phyloP scores from a whole-genome alignment of 2,113 vertebrate species.

The Malurus alboscapulatus region DNA sequence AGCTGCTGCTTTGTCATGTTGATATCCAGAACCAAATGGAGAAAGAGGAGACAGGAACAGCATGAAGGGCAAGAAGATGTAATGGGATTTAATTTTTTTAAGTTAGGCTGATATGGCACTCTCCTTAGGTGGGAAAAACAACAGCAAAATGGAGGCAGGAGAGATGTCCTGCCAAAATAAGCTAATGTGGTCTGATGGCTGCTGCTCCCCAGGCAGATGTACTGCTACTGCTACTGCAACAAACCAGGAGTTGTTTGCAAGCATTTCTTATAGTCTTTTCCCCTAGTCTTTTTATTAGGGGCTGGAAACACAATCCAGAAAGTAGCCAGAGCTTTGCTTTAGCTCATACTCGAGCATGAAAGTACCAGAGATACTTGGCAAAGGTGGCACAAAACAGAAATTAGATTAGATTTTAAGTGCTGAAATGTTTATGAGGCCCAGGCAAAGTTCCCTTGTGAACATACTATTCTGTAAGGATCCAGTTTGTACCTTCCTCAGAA shows the following conservation, averaged over 20 bases:
- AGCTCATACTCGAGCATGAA: neutral
- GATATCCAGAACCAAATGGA: slow-evolving; percentile 42
- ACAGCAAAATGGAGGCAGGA: neutral
- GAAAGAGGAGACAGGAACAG: neutral
- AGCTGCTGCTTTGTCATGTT: slow-evolving; percentile 18
- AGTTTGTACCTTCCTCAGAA: neutral
- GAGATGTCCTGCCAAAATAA: neutral
- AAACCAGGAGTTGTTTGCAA: neutral
- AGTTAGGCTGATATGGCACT: neutral
- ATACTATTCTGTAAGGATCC: neutral
- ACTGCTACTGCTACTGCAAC: neutral
- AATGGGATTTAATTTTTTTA: neutral
- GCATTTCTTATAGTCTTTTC: neutral
- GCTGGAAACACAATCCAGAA: neutral
- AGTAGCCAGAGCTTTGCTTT: neutral
- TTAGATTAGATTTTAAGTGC: neutral
- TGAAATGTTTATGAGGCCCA: neutral
- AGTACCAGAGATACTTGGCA: slow-evolving; percentile 21
- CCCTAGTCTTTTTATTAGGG: neutral
- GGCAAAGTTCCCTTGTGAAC: neutral
- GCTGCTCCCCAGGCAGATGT: neutral
- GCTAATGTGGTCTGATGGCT: neutral
- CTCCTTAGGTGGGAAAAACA: neutral
- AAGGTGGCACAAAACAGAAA: neutral
- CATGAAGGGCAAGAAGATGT: neutral